A percentile compares a stretch with the other conserved stretches of the same genome.
Evolutionary conservation across 2,888 invertebrate species (phyloP).

Genomic region (Drosophila sordidapex): DNA sequence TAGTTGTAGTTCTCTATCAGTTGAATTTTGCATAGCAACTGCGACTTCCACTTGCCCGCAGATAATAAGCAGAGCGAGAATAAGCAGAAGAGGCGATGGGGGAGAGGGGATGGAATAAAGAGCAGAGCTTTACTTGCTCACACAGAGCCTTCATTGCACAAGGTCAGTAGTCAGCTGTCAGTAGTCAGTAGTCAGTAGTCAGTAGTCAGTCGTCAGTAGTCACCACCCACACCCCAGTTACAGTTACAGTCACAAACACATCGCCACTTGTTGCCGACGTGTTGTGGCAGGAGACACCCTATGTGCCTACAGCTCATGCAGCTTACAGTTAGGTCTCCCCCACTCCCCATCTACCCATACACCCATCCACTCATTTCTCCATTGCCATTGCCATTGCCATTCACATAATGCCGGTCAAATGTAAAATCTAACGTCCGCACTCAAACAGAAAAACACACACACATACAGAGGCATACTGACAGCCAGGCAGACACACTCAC

Average conservation of each 20-base stretch:
- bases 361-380: slow-evolving; percentile 3
- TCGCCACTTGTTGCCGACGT: slow-evolving; percentile 52
- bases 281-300: slow-evolving; percentile 21
- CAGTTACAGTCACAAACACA: slow-evolving; percentile 19
- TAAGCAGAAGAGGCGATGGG: neutral
- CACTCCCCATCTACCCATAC: neutral
- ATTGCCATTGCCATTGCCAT: slow-evolving; percentile 21
- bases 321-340: slow-evolving; percentile 10
- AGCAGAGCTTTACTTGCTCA: slow-evolving; percentile 29
- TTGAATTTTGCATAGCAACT: slow-evolving; percentile 48
- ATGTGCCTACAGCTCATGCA: slow-evolving; percentile 32
- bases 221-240: slow-evolving; percentile 29
- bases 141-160: slow-evolving; percentile 53
- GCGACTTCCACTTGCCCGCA: slow-evolving; percentile 36
- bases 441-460: slow-evolving; percentile 38
- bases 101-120: neutral
- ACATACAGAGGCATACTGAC: slow-evolving; percentile 21
- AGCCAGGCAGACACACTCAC: slow-evolving; percentile 19
- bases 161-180: slow-evolving; percentile 45
- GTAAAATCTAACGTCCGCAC: slow-evolving; percentile 75
- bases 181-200: neutral
- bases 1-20: slow-evolving; percentile 46
- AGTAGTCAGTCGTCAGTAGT: no score
- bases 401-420: slow-evolving; percentile 71
- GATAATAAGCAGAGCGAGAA: slow-evolving; percentile 28